Conservation (phyloP, 2,888 invertebrate species). For the Polietes domitor region DNA sequence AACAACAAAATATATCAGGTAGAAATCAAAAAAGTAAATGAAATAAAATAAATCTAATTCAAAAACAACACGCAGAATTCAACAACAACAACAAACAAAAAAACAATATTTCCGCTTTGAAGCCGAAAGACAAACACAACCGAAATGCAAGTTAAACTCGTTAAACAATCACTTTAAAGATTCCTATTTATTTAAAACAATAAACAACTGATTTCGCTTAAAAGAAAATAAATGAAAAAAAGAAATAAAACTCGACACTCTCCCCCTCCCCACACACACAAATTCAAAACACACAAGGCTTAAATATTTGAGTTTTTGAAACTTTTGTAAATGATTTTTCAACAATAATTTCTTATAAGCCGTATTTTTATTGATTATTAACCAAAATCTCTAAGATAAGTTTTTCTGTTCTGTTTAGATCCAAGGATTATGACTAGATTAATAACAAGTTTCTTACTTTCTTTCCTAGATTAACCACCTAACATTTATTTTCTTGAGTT, state of each 20-base stretch:
- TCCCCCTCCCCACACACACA: constrained; percentile 9
- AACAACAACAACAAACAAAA: constrained; percentile 51
- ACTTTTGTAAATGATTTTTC: neutral
- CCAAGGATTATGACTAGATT: no score
- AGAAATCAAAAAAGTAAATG: constrained; percentile 36
- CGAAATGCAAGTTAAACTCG: constrained; percentile 51
- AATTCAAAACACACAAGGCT: neutral
- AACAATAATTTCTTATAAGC: no score
- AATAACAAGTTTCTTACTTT: no score
- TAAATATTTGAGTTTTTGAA: neutral
- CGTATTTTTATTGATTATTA: neutral
- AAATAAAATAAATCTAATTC: constrained; percentile 9
- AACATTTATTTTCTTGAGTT: no score
- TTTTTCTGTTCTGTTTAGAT: neutral
- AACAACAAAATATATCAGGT: constrained; percentile 55
- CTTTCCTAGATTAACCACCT: neutral
- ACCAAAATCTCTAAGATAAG: constrained; percentile 34
- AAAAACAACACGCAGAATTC: constrained; percentile 30
- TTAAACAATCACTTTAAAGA: constrained; percentile 66
- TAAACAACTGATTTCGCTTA: constrained; percentile 47
- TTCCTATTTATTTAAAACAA: constrained; percentile 67
- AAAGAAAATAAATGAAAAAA: constrained; percentile 17
- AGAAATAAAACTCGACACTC: neutral
- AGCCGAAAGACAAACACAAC: constrained; percentile 40
- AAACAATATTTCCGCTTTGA: constrained; percentile 43